A percentile compares a stretch with the other conserved stretches of the same genome.
Conservation (phyloP, 2,797 vertebrate genomes). For the Pachyuromys duprasi region DNA sequence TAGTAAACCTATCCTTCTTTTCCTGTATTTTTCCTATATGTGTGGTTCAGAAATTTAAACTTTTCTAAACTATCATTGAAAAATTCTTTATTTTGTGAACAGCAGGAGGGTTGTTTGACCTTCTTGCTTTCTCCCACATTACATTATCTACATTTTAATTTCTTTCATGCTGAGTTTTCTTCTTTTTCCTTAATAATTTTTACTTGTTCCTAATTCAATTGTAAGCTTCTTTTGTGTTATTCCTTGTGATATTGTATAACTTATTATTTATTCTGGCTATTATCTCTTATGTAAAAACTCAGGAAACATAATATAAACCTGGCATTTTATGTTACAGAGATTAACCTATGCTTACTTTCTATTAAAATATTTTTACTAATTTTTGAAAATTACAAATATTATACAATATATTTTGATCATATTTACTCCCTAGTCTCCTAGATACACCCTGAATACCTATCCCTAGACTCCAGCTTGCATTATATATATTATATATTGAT, state of each 20-base stretch:
- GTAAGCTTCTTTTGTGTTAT: conserved; percentile 4
- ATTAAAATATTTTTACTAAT: not conserved
- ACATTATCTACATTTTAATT: not conserved
- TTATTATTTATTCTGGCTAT: conserved; percentile 5
- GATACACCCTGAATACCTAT: no score
- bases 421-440: not conserved
- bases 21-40: not conserved
- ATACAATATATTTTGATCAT: not conserved
- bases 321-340: not conserved
- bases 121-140: not conserved
- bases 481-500: no score
- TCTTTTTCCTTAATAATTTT: not conserved
- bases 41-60: not conserved
- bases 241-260: not conserved
- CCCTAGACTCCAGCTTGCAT: no score
- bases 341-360: not conserved
- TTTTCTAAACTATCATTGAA: not conserved
- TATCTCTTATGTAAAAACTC: conserved; percentile 32
- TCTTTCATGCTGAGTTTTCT: not conserved
- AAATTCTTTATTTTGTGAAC: not conserved
- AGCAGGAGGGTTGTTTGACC: not conserved
- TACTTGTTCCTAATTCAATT: not conserved
- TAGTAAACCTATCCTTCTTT: conserved; percentile 23
- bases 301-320: not conserved
- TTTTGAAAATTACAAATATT: not conserved